Evolutionary conservation across 2,888 invertebrate species (phyloP).

Genomic region (Drosophila greeni): DNA sequence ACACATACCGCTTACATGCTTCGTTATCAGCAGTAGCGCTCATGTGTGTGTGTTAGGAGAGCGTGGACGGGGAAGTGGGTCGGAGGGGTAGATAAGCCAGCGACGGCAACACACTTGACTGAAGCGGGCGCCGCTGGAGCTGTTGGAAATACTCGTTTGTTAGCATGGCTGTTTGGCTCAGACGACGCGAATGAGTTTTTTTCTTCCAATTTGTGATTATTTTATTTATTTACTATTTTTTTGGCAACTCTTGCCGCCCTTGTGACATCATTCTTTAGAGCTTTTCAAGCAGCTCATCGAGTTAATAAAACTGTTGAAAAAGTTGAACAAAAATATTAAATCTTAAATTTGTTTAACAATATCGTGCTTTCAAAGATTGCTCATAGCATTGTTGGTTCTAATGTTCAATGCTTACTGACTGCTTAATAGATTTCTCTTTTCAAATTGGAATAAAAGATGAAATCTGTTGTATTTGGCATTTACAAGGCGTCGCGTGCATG

Average conservation of each 20-base stretch:
- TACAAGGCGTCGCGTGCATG: not conserved
- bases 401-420: no score
- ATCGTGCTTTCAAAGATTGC: no score
- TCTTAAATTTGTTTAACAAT: no score
- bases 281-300: not conserved
- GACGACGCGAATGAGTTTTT: slow-evolving; percentile 31
- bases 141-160: slow-evolving; percentile 51
- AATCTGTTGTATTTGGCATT: not conserved
- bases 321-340: no score
- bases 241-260: slow-evolving; percentile 22
- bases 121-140: slow-evolving; percentile 16
- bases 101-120: slow-evolving; percentile 44
- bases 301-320: no score
- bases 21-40: slow-evolving; percentile 50
- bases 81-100: slow-evolving; percentile 52
- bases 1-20: slow-evolving; percentile 37
- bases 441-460: not conserved
- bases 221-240: slow-evolving; percentile 17
- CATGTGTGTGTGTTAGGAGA: slow-evolving; percentile 18
- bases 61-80: slow-evolving; percentile 2
- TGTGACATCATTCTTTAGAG: slow-evolving; percentile 31
- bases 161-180: slow-evolving; percentile 34
- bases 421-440: no score
- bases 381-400: no score
- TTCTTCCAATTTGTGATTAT: slow-evolving; percentile 8